These are phyloP conservation scores for Percopsis omiscomaycus DNA, from an alignment of 2,797 vertebrate genomes.

Conservation along the genomic window DNA sequence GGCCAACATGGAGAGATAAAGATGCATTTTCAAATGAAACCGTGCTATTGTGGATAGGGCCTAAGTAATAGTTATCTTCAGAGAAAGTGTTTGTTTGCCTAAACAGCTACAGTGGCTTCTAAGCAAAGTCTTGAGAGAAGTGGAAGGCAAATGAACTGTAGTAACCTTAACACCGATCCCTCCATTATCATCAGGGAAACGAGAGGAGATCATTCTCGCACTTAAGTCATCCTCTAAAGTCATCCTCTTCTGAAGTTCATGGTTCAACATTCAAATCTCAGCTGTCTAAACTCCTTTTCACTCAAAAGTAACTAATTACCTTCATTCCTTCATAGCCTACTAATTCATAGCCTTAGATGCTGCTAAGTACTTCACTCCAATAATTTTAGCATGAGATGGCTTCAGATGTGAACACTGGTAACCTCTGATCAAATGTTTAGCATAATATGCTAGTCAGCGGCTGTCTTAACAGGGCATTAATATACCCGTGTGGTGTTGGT, in stretches of 20 bases:
- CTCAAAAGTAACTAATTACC: too few species aligned
- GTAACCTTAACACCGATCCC: slow-evolving; percentile 26
- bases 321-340: too few species aligned
- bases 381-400: too few species aligned
- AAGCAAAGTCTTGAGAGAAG: neutral
- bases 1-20: too few species aligned
- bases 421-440: neutral
- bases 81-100: neutral
- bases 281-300: too few species aligned
- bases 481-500: slow-evolving; percentile 1
- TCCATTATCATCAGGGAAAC: neutral
- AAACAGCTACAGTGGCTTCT: slow-evolving; percentile 13
- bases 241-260: neutral
- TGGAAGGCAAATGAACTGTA: slow-evolving; percentile 18
- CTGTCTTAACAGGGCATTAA: neutral
- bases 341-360: too few species aligned
- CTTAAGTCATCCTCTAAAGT: neutral
- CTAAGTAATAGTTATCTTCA: slow-evolving; percentile 1
- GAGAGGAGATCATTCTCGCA: neutral
- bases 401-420: neutral
- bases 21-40: too few species aligned
- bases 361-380: too few species aligned
- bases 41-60: too few species aligned
- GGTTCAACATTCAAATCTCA: too few species aligned
- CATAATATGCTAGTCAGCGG: neutral